phyloP scores from a whole-genome alignment of 2,797 vertebrate genomes.

The Pseudocheirus occidentalis region DNA sequence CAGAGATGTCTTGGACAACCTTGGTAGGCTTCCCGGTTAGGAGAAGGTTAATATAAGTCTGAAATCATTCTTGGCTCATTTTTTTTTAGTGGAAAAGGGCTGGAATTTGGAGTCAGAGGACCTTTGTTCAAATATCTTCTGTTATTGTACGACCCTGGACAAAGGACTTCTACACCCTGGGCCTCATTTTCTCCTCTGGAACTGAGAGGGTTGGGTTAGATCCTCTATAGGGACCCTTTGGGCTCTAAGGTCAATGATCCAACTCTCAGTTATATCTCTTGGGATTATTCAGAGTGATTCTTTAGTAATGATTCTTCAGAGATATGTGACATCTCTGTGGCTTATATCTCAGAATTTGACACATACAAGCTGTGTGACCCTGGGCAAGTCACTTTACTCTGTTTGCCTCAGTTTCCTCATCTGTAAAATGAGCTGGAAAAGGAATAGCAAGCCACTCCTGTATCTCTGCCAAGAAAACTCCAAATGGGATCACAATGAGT shows the following conservation, averaged over 20 bases:
- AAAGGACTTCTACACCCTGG: not conserved
- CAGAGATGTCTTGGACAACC: not conserved
- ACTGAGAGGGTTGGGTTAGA: not conserved
- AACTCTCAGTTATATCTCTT: not conserved
- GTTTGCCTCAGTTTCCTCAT: not conserved
- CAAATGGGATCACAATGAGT: not conserved
- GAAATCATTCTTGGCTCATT: not conserved
- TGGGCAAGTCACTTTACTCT: not conserved
- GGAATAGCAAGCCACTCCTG: not conserved
- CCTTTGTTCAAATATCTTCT: not conserved
- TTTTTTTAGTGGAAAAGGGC: not conserved
- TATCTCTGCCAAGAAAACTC: not conserved
- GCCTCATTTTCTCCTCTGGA: not conserved
- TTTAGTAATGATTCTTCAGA: not conserved
- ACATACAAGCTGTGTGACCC: not conserved
- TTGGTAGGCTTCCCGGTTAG: not conserved
- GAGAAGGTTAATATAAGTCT: not conserved
- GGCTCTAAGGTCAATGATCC: not conserved
- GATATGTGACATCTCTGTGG: not conserved
- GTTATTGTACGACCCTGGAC: not conserved
- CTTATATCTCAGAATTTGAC: not conserved
- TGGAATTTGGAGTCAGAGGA: not conserved
- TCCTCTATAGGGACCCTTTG: not conserved
- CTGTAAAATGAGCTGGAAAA: not conserved
- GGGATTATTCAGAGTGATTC: not conserved